Conservation (phyloP, 2,888 invertebrate genomes). For the Dryococelus australis region DNA sequence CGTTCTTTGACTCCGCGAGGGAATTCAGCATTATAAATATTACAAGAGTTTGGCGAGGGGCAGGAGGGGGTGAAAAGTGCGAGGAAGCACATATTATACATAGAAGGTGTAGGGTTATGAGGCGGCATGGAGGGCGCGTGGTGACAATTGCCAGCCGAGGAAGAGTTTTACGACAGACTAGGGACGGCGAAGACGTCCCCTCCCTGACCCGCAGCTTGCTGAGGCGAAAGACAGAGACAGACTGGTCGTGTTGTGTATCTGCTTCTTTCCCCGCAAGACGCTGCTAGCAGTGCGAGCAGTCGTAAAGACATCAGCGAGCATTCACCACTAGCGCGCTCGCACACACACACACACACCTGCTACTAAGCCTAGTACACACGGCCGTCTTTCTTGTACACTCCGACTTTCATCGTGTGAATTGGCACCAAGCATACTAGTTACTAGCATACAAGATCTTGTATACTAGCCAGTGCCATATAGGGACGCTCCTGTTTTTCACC, state of each 20-base stretch:
- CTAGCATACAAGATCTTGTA: too few species aligned
- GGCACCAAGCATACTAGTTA: too few species aligned
- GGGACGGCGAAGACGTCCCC: conserved; percentile 50
- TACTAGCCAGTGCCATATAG: too few species aligned
- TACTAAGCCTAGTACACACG: too few species aligned
- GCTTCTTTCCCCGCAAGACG: not conserved
- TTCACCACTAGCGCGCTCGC: too few species aligned
- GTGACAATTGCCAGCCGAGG: conserved; percentile 55
- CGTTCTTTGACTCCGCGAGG: conserved; percentile 52
- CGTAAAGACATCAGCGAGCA: not conserved
- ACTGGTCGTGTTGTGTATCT: not conserved
- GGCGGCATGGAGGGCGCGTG: conserved; percentile 7
- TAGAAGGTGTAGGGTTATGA: not conserved
- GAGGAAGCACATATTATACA: conserved; percentile 45
- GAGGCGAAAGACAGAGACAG: not conserved
- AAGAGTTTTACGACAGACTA: conserved; percentile 58
- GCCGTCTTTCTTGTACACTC: too few species aligned
- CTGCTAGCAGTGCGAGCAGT: not conserved
- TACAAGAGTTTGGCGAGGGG: conserved; percentile 55
- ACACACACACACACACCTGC: too few species aligned
- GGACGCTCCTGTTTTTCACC: too few species aligned
- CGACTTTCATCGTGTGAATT: too few species aligned
- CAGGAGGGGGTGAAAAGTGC: conserved; percentile 56
- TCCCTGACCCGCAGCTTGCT: not conserved
- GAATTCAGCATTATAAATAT: conserved; percentile 62